Evolutionary conservation across 2,113 vertebrate genomes (phyloP).

Genomic region (Castor canadensis): DNA sequence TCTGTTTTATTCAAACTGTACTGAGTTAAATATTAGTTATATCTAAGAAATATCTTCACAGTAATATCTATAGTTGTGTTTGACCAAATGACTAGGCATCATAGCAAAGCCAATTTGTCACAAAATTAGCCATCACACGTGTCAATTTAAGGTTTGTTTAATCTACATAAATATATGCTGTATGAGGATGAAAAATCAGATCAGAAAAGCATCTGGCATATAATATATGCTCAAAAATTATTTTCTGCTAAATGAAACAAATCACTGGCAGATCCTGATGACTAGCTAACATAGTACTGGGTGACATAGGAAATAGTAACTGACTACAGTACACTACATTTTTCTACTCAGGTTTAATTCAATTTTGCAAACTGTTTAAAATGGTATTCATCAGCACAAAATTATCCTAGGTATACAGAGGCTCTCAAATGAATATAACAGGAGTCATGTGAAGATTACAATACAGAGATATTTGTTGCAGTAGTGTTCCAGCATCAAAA

Average conservation of each 20-base stretch:
- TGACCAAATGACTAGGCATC: not conserved
- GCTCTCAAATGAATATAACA: not conserved
- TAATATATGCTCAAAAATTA: not conserved
- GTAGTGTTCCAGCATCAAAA: not conserved
- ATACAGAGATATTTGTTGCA: not conserved
- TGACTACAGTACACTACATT: not conserved
- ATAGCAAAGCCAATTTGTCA: not conserved
- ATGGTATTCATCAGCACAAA: not conserved
- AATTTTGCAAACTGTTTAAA: not conserved
- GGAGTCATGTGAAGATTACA: not conserved
- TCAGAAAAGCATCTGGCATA: not conserved
- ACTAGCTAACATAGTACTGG: not conserved
- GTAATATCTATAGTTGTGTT: not conserved
- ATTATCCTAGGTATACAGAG: not conserved
- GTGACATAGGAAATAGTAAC: not conserved
- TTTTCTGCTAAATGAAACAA: not conserved
- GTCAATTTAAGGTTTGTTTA: not conserved
- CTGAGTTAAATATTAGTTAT: not conserved
- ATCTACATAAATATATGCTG: not conserved
- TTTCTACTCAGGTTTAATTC: conserved; percentile 10
- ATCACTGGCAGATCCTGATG: not conserved
- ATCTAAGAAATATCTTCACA: not conserved
- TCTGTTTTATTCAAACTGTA: not conserved
- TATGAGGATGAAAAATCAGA: not conserved
- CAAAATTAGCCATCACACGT: not conserved